A percentile compares a stretch with the other conserved stretches of the same genome.
Conservation (phyloP, 2,113 vertebrate genomes). For the Ctenomys sociabilis region DNA sequence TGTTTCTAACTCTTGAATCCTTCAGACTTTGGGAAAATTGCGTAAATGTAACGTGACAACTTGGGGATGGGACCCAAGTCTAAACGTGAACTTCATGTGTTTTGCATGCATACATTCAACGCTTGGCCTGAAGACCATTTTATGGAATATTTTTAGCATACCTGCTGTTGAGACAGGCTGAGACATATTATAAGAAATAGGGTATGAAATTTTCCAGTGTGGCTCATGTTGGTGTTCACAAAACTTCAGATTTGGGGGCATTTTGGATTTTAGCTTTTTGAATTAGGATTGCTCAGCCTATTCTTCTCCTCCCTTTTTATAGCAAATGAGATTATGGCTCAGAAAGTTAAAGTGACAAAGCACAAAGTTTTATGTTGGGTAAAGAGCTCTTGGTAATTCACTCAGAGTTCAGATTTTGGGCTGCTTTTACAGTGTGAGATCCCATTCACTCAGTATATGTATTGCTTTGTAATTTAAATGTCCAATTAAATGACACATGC, state of each 20-base stretch:
- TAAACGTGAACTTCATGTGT: not conserved
- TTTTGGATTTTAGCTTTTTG: not conserved
- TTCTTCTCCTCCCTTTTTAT: not conserved
- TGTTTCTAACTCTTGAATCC: not conserved
- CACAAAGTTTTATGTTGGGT: not conserved
- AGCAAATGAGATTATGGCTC: slow-evolving; percentile 15
- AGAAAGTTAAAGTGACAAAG: slow-evolving; percentile 3
- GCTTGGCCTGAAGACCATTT: not conserved
- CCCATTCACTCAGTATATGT: not conserved
- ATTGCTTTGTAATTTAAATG: not conserved
- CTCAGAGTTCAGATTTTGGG: not conserved
- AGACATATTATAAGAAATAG: not conserved
- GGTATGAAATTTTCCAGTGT: not conserved
- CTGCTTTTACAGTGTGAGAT: not conserved
- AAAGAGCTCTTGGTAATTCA: not conserved
- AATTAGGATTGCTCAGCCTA: not conserved
- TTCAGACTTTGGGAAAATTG: not conserved
- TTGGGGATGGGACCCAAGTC: not conserved
- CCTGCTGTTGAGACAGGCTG: not conserved
- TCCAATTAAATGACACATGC: not conserved
- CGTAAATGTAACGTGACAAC: not conserved
- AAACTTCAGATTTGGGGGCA: not conserved
- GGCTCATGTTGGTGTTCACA: not conserved
- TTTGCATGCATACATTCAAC: not conserved
- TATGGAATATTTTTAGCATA: not conserved